phyloP scores from a whole-genome alignment of 2,113 vertebrate genomes.

The Trogon melanurus region DNA sequence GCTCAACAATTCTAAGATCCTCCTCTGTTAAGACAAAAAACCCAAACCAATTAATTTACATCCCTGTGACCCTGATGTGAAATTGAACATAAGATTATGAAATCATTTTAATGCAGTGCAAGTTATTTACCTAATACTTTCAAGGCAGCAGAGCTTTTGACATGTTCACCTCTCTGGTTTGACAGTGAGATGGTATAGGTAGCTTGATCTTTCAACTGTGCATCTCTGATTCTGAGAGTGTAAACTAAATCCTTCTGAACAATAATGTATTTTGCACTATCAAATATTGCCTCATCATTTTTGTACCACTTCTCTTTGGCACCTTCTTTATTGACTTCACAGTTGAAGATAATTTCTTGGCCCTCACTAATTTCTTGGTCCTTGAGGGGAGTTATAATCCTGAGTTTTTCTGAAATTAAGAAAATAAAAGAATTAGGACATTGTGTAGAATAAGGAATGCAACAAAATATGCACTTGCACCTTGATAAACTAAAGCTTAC shows the following conservation, averaged over 20 bases:
- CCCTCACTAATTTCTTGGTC: constrained; percentile 89
- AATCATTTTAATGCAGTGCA: background rate
- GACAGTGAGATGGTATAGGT: constrained; percentile 83
- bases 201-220: constrained; percentile 85
- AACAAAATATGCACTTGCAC: background rate
- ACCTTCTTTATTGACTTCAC: constrained; percentile 93
- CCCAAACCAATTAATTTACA: background rate
- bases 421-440: background rate
- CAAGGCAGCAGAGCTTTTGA: constrained; percentile 83
- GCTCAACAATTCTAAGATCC: constrained; percentile 88
- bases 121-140: constrained; percentile 84
- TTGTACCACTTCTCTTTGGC: constrained; percentile 97
- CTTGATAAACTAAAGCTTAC: constrained; percentile 74
- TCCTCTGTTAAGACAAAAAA: constrained; percentile 82
- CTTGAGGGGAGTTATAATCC: constrained; percentile 90
- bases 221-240: constrained; percentile 91
- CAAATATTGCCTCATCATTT: constrained; percentile 91
- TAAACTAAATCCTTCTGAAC: constrained; percentile 91
- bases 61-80: background rate
- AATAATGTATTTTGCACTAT: constrained; percentile 93
- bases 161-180: constrained; percentile 91
- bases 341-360: constrained; percentile 92
- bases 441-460: background rate
- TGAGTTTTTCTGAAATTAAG: constrained; percentile 89
- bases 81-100: background rate